Evolutionary conservation across 2,797 vertebrate genomes (phyloP), one percentile per base, ranked within the genome.

Genomic region (Brachyalestes nurse): DNA sequence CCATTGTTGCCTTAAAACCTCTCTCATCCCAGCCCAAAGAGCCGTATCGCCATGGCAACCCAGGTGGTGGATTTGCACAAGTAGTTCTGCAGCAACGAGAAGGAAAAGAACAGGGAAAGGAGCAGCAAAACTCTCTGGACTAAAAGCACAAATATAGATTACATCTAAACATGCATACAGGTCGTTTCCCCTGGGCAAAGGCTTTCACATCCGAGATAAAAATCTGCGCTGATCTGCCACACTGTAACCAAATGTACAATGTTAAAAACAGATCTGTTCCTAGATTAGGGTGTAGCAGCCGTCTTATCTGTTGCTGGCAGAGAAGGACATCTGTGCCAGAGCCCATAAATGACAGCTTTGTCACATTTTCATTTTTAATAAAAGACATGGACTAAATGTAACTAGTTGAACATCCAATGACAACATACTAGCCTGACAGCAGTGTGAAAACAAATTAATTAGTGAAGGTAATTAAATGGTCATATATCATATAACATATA

Each of bases 31-130:
- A 83, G 79, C 83, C 79, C 81, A 72, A 78, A 62, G 84, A 88
- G 80, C 84, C 81, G 81, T 77, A 89, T 92, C 88, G 77, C 92
- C 89, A 92, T 93, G 85, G 89, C 88, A 93, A 92, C 90, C 45
- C 75, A 78, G 80, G 88, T 86, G 88, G 81, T 86, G 86, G 83
- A 83, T 86, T 88, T 89, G 87, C 87, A 75, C 67, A 84, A 90
- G 87, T 77, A 83, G 82, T 79, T 80, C 74, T 34, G 73, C 78
- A 58, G 85, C 88, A 87, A 71, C 84, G 3, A 69, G 75, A 78
- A 82, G 79, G 81, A 53, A 72, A 71, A 53, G 71, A 84, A 77
- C 77, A 70, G 75, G 55, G 78, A 78, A 80, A 73, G 51, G 49
- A 69, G 66, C 70, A 72, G 25, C 72, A 72, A 66, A 80, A 12